These are phyloP conservation scores for Orussus abietinus DNA, from an alignment of 1,140 invertebrate genomes.

Conservation along the genomic window DNA sequence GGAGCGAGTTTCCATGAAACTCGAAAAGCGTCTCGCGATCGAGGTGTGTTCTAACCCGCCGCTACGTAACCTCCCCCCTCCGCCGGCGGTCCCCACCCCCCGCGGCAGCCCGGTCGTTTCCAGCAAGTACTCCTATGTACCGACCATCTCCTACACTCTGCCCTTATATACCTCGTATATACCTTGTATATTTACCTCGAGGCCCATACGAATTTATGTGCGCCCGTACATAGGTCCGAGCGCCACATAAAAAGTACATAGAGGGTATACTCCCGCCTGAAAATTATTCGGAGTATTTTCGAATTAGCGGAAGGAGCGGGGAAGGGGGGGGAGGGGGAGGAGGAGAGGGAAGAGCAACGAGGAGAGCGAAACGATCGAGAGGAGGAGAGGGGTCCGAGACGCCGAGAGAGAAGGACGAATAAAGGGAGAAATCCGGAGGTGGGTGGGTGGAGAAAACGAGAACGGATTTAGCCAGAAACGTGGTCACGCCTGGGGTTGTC, in stretches of 20 bases:
- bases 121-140: slow-evolving; percentile 52
- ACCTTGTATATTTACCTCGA: slow-evolving; percentile 42
- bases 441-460: slow-evolving; percentile 24
- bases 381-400: background rate
- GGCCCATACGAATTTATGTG: slow-evolving; percentile 16
- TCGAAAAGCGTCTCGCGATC: no score
- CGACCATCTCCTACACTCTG: slow-evolving; percentile 47
- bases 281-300: slow-evolving; percentile 12
- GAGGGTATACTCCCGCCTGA: background rate
- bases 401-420: slow-evolving; percentile 9
- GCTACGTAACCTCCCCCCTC: slow-evolving; percentile 10
- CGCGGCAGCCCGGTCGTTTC: slow-evolving; percentile 46
- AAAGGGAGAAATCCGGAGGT: background rate
- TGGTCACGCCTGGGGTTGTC: slow-evolving; percentile 25
- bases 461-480: slow-evolving; percentile 26
- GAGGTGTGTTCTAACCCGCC: no score
- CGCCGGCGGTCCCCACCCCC: slow-evolving; percentile 19
- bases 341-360: background rate
- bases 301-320: slow-evolving; percentile 1
- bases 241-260: slow-evolving; percentile 10
- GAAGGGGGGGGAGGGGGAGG: background rate
- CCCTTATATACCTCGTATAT: slow-evolving; percentile 32
- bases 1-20: no score
- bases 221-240: slow-evolving; percentile 24
- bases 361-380: background rate